phyloP scores from a whole-genome alignment of 64 coral and sea anemone species.

The Catalaphyllia jardinei region DNA sequence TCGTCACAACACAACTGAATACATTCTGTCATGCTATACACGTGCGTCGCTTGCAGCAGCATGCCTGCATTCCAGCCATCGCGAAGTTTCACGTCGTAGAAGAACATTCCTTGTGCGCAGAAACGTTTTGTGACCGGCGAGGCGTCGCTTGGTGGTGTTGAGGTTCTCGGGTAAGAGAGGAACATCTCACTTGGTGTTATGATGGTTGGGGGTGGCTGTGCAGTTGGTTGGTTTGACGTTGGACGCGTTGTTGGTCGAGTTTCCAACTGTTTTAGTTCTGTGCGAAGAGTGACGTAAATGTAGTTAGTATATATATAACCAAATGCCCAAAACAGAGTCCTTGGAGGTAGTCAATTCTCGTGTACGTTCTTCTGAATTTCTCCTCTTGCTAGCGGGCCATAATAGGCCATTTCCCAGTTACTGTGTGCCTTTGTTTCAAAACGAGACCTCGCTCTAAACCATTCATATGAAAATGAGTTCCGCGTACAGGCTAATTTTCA shows the following conservation, averaged over 20 bases:
- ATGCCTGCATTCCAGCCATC: constrained; percentile 78
- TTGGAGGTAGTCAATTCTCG: neutral
- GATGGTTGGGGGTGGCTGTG: neutral
- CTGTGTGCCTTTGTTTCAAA: too few species aligned
- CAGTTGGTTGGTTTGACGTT: neutral
- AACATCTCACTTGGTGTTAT: constrained; percentile 47
- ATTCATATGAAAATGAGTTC: too few species aligned
- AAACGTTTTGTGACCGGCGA: constrained; percentile 22
- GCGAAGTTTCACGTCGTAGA: constrained; percentile 80
- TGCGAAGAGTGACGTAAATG: neutral
- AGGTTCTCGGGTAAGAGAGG: constrained; percentile 27
- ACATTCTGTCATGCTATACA: constrained; percentile 73
- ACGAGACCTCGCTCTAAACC: too few species aligned
- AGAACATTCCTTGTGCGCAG: constrained; percentile 86
- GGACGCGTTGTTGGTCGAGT: constrained; percentile 20
- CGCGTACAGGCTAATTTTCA: too few species aligned
- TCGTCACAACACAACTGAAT: constrained; percentile 72
- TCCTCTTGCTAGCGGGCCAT: too few species aligned
- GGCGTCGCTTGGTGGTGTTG: constrained; percentile 8
- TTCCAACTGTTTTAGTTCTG: constrained; percentile 60
- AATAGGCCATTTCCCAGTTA: too few species aligned
- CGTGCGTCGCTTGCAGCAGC: constrained; percentile 39
- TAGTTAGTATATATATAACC: neutral
- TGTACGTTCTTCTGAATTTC: too few species aligned
- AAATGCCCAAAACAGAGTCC: neutral